Conservation (phyloP, 1,140 invertebrate genomes). For the Drosophila seguyi region DNA sequence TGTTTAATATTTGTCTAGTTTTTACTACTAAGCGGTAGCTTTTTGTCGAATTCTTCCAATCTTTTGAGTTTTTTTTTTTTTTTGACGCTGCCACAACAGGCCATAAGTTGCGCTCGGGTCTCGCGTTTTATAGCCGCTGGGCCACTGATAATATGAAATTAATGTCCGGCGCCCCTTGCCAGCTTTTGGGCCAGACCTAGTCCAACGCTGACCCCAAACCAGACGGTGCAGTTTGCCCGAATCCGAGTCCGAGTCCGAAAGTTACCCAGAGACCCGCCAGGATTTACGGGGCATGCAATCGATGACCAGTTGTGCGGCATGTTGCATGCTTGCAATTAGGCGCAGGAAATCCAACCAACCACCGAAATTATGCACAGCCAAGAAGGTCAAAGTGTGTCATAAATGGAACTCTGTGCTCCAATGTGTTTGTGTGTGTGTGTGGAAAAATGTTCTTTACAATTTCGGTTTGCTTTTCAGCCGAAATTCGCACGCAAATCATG, state of each 20-base stretch:
- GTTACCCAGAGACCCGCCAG: constrained; percentile 39
- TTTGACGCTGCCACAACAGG: constrained; percentile 28
- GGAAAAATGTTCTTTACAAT: constrained; percentile 22
- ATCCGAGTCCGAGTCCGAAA: constrained; percentile 9
- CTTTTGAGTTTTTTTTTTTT: not conserved
- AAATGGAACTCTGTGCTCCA: constrained; percentile 12
- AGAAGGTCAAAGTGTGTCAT: constrained; percentile 41
- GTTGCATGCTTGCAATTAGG: constrained; percentile 77
- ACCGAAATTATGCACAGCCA: constrained; percentile 45
- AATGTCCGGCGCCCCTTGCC: constrained; percentile 48
- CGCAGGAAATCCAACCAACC: constrained; percentile 26
- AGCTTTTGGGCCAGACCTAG: not conserved
- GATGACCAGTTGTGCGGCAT: constrained; percentile 60
- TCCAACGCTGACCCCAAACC: constrained; percentile 18
- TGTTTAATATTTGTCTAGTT: not conserved
- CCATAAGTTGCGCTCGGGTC: constrained; percentile 41
- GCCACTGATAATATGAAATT: constrained; percentile 80
- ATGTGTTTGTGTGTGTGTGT: not conserved
- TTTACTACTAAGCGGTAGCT: not conserved
- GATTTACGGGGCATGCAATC: constrained; percentile 80
- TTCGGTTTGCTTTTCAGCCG: constrained; percentile 22
- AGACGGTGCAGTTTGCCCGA: not conserved
- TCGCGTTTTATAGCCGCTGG: constrained; percentile 65
- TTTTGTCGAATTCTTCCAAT: not conserved
- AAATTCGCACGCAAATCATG: constrained; percentile 37